Evolutionary conservation across 2,113 vertebrate genomes (phyloP).

Genomic region (Puntigrus tetrazona): DNA sequence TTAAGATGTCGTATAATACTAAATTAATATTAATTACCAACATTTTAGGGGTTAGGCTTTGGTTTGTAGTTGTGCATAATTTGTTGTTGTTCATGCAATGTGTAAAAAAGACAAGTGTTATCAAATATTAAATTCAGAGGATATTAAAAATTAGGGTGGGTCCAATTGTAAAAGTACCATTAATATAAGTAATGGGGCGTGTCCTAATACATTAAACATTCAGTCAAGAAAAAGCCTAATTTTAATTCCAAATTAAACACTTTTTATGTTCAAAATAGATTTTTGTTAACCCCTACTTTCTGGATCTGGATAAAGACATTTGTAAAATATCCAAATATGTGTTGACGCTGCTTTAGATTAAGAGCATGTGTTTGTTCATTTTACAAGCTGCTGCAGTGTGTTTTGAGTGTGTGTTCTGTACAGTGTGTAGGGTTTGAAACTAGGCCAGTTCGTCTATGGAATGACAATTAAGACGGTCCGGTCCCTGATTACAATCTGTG

Average conservation of each 20-base stretch:
- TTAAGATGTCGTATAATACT: too few species aligned
- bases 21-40: background rate
- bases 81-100: background rate
- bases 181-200: background rate
- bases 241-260: background rate
- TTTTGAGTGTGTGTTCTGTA: conserved; percentile 63
- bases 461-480: conserved; percentile 86
- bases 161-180: background rate
- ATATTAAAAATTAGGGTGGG: background rate
- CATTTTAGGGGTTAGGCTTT: background rate
- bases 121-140: background rate
- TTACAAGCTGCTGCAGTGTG: conserved; percentile 44
- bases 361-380: conserved; percentile 1
- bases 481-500: conserved; percentile 75
- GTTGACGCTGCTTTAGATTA: background rate
- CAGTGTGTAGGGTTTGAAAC: conserved; percentile 79
- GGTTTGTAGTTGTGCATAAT: background rate
- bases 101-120: background rate
- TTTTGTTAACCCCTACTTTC: background rate
- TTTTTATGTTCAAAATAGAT: background rate
- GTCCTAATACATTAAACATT: background rate
- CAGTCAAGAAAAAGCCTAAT: background rate
- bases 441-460: conserved; percentile 88
- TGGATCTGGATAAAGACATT: background rate
- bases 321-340: conserved; percentile 7